Evolutionary conservation across 2,113 vertebrate species (phyloP).

Genomic region (Galeopterus variegatus): DNA sequence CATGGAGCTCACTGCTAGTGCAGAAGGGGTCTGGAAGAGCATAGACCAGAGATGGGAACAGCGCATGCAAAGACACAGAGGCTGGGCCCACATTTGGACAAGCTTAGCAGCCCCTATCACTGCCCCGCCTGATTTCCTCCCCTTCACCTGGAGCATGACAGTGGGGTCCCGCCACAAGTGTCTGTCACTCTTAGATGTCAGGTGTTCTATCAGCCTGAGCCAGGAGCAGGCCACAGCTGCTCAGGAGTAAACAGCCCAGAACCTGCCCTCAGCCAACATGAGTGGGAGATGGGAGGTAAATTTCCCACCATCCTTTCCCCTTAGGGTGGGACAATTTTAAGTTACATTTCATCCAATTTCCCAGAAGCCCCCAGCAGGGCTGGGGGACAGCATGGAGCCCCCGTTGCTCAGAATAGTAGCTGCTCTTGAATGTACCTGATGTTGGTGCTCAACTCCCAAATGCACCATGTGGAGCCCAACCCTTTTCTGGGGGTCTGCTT

Average conservation of each 20-base stretch:
- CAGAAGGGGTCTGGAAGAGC: neutral
- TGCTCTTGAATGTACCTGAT: fast-evolving
- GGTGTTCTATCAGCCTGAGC: neutral
- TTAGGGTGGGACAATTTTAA: fast-evolving
- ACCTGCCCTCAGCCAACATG: neutral
- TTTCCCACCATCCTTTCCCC: neutral
- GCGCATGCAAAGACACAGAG: neutral
- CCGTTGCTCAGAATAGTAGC: neutral
- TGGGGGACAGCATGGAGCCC: neutral
- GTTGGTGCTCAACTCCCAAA: neutral
- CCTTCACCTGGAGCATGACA: neutral
- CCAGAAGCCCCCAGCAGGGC: neutral
- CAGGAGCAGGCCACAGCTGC: neutral
- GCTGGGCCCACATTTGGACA: neutral
- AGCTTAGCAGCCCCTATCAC: neutral
- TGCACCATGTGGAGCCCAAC: neutral
- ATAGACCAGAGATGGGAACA: neutral
- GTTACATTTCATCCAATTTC: neutral
- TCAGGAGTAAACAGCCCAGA: neutral
- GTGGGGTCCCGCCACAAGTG: neutral
- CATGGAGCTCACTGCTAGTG: neutral
- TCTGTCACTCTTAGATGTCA: neutral
- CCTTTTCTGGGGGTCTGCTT: neutral
- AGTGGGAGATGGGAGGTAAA: neutral
- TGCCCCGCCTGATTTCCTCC: neutral